phyloP scores from a whole-genome alignment of 2,888 invertebrate species.

The Drosophila nr. medialis region DNA sequence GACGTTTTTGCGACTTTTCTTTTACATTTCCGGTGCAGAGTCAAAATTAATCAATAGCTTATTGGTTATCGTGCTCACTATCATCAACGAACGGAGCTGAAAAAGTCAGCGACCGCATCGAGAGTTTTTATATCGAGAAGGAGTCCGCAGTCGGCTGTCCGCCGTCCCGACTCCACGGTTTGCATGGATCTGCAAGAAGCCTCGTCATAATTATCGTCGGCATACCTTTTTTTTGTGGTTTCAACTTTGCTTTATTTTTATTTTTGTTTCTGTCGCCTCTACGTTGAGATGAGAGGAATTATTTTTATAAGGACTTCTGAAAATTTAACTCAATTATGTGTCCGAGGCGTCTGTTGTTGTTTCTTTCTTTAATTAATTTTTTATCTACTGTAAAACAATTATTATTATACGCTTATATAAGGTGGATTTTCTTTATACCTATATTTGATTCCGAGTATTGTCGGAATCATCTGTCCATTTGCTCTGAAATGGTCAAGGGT shows the following conservation, averaged over 20 bases:
- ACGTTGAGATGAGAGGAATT: conserved; percentile 51
- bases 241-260: conserved; percentile 5
- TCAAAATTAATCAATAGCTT: conserved; percentile 80
- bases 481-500: background rate
- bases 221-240: conserved; percentile 33
- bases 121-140: conserved; percentile 23
- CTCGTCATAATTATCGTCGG: conserved; percentile 75
- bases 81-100: conserved; percentile 39
- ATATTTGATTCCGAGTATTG: background rate
- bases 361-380: background rate
- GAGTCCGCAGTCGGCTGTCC: background rate
- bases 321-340: conserved; percentile 54
- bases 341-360: background rate
- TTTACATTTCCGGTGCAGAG: conserved; percentile 75
- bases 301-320: conserved; percentile 41
- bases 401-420: conserved; percentile 4
- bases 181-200: conserved; percentile 33
- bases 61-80: conserved; percentile 62
- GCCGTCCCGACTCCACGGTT: background rate
- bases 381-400: background rate
- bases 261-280: conserved; percentile 5
- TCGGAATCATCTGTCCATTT: background rate
- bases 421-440: background rate
- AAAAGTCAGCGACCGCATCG: conserved; percentile 57
- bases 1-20: conserved; percentile 58